Evolutionary conservation across 2,797 vertebrate species (phyloP).

Genomic region (Semotilus atromaculatus): DNA sequence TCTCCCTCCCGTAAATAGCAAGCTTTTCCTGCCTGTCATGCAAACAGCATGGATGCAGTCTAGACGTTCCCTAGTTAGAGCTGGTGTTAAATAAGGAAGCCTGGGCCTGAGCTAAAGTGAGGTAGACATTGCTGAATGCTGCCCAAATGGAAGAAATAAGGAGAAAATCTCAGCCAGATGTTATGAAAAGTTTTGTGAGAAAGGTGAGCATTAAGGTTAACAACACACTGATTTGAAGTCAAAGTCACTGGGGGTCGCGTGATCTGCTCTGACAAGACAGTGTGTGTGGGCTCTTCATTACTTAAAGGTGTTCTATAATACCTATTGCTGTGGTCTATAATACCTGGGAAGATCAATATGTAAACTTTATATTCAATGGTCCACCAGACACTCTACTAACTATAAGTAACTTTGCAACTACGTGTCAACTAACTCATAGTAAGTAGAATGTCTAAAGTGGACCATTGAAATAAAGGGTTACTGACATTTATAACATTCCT

Average conservation of each 20-base stretch:
- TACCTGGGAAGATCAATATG: background rate
- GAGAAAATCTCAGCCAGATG: conserved; percentile 50
- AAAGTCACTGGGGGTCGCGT: conserved; percentile 16
- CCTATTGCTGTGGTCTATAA: background rate
- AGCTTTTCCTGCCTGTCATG: conserved; percentile 57
- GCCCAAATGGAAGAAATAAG: conserved; percentile 33
- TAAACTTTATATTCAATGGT: background rate
- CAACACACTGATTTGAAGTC: conserved; percentile 44
- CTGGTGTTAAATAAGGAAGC: conserved; percentile 35
- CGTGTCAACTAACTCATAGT: too few relatives aligned
- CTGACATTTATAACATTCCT: background rate
- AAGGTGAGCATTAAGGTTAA: conserved; percentile 40
- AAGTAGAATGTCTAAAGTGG: too few relatives aligned
- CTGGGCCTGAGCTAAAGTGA: conserved; percentile 18
- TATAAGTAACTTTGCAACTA: too few relatives aligned
- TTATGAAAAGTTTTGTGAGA: conserved; percentile 54
- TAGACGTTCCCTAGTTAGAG: conserved; percentile 54
- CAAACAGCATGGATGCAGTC: conserved; percentile 55
- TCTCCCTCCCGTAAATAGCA: conserved; percentile 45
- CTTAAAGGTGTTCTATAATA: background rate
- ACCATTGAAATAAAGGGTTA: too few relatives aligned
- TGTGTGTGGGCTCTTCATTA: conserved; percentile 34
- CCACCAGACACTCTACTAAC: background rate
- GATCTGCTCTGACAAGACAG: conserved; percentile 16
- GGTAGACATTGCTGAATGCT: conserved; percentile 30